These are phyloP conservation scores for Mystacornis crossleyi DNA, from an alignment of 2,113 vertebrate genomes.

Conservation along the genomic window DNA sequence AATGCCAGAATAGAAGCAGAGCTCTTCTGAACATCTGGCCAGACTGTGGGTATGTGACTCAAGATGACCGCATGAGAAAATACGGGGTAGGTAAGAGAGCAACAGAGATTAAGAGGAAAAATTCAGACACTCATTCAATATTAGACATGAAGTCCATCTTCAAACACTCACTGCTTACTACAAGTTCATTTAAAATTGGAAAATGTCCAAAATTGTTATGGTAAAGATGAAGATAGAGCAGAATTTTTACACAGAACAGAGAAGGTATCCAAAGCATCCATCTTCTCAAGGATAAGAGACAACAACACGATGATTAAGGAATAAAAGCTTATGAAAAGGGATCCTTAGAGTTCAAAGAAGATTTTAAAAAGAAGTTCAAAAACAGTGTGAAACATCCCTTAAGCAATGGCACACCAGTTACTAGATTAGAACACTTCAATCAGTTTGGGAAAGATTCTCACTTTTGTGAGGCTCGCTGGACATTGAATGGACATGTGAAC, in stretches of 20 bases:
- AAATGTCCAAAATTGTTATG: neutral
- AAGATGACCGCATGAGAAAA: conserved; percentile 51
- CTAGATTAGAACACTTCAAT: neutral
- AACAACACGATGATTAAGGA: neutral
- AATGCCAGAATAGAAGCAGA: neutral
- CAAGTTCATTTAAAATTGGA: neutral
- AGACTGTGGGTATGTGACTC: conserved; percentile 61
- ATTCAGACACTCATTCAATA: conserved; percentile 3
- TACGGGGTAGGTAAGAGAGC: neutral
- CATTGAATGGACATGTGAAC: neutral
- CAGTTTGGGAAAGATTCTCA: neutral
- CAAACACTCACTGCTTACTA: conserved; percentile 12
- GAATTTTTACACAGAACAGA: neutral
- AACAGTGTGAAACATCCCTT: neutral
- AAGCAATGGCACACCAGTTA: neutral
- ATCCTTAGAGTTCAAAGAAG: neutral
- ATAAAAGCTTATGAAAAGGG: neutral
- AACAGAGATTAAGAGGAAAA: conserved; percentile 23
- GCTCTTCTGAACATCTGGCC: conserved; percentile 13
- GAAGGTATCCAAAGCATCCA: neutral
- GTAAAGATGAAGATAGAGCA: neutral
- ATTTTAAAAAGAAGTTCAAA: neutral
- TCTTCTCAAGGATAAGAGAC: neutral
- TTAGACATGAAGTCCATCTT: neutral
- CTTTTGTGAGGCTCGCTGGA: neutral